Evolutionary conservation across 2,113 vertebrate genomes (phyloP).

Genomic region (Aramus guarauna): DNA sequence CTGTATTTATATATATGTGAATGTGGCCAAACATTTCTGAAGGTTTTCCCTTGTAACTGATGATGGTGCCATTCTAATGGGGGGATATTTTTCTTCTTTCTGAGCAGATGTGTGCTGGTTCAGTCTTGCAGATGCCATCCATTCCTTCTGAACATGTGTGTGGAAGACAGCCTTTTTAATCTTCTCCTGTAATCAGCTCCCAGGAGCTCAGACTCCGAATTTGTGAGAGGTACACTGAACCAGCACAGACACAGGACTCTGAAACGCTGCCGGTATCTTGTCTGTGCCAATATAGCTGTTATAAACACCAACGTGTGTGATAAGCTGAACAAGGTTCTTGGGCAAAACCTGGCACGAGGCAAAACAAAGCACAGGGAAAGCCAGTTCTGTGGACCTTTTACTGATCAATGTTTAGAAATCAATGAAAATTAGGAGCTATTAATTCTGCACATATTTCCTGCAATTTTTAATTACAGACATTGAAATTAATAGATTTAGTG

Average conservation of each 20-base stretch:
- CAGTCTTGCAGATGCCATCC: slow-evolving; percentile 44
- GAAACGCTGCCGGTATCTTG: neutral
- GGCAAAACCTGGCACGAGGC: slow-evolving; percentile 35
- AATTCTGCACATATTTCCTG: slow-evolving; percentile 33
- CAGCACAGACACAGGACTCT: neutral
- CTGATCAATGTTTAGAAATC: slow-evolving; percentile 61
- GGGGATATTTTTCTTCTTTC: slow-evolving; percentile 60
- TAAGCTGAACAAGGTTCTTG: slow-evolving; percentile 23
- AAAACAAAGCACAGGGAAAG: slow-evolving; percentile 54
- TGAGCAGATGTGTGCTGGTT: slow-evolving; percentile 6
- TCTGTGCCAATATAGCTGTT: neutral
- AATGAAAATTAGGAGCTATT: slow-evolving; percentile 64
- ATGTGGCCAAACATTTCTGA: neutral
- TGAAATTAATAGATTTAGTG: slow-evolving; percentile 33
- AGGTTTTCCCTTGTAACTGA: slow-evolving; percentile 27
- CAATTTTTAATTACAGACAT: slow-evolving; percentile 68
- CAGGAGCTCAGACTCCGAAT: slow-evolving; percentile 49
- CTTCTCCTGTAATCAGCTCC: slow-evolving; percentile 68
- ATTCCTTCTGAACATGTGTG: slow-evolving; percentile 58
- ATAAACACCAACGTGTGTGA: neutral
- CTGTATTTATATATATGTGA: neutral
- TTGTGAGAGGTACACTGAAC: slow-evolving; percentile 22
- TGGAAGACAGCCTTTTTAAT: slow-evolving; percentile 66
- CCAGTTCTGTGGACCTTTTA: slow-evolving; percentile 58
- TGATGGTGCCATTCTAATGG: slow-evolving; percentile 45